Conservation (phyloP, 1,140 invertebrate species). For the Trichonephila clavipes region DNA sequence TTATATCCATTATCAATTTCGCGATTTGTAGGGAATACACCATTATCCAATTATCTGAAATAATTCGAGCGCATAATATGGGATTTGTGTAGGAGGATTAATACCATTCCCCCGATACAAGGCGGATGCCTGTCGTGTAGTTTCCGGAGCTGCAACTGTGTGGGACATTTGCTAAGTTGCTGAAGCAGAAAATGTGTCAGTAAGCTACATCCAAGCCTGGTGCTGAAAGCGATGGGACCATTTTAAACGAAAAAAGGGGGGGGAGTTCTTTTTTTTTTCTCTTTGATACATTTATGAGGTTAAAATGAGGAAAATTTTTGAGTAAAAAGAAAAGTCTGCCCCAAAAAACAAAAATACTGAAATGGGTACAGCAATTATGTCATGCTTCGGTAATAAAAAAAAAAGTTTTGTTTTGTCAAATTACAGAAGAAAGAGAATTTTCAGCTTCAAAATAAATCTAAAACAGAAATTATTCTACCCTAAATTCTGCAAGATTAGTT, state of each 20-base stretch:
- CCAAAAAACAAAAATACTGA: too few species aligned
- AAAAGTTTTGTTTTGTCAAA: background rate
- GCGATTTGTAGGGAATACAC: background rate
- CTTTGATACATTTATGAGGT: background rate
- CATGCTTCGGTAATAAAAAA: background rate
- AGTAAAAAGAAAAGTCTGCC: too few species aligned
- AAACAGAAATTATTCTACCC: too few species aligned
- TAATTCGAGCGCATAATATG: background rate
- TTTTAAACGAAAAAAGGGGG: background rate
- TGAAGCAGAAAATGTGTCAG: constrained; percentile 20
- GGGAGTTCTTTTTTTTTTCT: background rate
- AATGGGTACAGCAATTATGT: background rate
- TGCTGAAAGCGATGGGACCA: background rate
- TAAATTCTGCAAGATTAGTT: too few species aligned
- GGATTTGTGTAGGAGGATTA: constrained; percentile 1
- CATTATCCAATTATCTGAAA: background rate
- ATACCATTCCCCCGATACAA: background rate
- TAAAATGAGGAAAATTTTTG: background rate
- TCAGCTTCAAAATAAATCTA: too few species aligned
- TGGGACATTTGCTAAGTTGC: background rate
- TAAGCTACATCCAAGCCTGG: background rate
- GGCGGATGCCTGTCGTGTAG: background rate
- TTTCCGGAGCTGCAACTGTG: background rate
- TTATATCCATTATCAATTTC: background rate
- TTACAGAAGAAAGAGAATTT: too few species aligned